Conservation (phyloP, 2,888 invertebrate species). For the Calliphora vomitoria region DNA sequence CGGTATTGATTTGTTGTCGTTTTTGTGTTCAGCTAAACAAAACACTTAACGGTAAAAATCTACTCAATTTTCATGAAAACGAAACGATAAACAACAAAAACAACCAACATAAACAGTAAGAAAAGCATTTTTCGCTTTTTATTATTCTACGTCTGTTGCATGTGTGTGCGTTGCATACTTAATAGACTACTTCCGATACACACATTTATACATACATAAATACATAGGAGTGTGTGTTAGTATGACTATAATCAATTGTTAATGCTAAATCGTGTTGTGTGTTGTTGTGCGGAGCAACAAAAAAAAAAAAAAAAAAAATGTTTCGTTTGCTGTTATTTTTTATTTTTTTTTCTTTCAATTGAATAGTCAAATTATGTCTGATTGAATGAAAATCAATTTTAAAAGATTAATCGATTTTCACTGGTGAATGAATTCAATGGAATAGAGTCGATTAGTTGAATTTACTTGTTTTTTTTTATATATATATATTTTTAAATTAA, state of each 20-base stretch:
- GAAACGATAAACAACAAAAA: slow-evolving; percentile 32
- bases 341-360: slow-evolving; percentile 62
- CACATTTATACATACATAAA: no score
- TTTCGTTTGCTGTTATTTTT: slow-evolving; percentile 29
- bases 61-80: slow-evolving; percentile 10
- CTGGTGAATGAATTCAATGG: slow-evolving; percentile 28
- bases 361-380: slow-evolving; percentile 68
- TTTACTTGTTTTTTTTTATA: background rate
- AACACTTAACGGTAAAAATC: slow-evolving; percentile 28
- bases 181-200: slow-evolving; percentile 51
- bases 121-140: slow-evolving; percentile 41
- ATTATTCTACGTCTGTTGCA: slow-evolving; percentile 64
- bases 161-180: slow-evolving; percentile 67
- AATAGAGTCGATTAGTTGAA: slow-evolving; percentile 1
- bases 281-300: slow-evolving; percentile 6
- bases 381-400: slow-evolving; percentile 72
- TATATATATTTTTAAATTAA: background rate
- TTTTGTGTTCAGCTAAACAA: slow-evolving; percentile 25
- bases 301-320: background rate
- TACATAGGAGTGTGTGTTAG: background rate
- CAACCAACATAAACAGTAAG: slow-evolving; percentile 26
- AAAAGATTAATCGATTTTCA: slow-evolving; percentile 65
- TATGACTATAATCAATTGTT: slow-evolving; percentile 49
- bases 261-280: slow-evolving; percentile 38
- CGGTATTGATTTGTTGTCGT: slow-evolving; percentile 34